Percentiles rank a stretch among this genome's conserved stretches.
Conservation (phyloP, 2,113 vertebrate genomes). For the Lamprotornis superbus region DNA sequence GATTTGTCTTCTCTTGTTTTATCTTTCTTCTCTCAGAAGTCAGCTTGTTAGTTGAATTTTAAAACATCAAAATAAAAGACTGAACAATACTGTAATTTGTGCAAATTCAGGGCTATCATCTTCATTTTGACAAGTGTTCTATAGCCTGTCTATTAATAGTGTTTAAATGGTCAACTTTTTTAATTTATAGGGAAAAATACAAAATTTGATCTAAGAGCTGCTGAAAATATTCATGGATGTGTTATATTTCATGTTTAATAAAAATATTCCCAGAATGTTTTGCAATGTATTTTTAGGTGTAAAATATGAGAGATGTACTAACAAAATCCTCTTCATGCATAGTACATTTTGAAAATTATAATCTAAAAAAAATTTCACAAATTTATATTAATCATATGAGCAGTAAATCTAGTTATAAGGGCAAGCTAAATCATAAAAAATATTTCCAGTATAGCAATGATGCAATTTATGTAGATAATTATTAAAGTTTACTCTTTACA, state of each 20-base stretch:
- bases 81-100: slow-evolving; percentile 3
- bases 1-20: slow-evolving; percentile 60
- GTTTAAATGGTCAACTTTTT: slow-evolving; percentile 43
- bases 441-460: neutral
- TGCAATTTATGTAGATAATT: neutral
- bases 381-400: neutral
- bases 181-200: slow-evolving; percentile 54
- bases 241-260: slow-evolving; percentile 50
- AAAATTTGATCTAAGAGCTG: neutral
- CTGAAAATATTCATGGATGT: slow-evolving; percentile 33
- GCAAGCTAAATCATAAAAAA: neutral
- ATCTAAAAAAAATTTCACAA: neutral
- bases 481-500: neutral
- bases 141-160: neutral
- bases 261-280: slow-evolving; percentile 33
- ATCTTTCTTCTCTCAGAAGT: slow-evolving; percentile 38
- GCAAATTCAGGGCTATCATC: slow-evolving; percentile 2
- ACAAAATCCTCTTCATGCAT: neutral
- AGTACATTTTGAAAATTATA: neutral
- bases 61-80: slow-evolving; percentile 23
- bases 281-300: slow-evolving; percentile 3
- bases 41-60: slow-evolving; percentile 8
- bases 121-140: slow-evolving; percentile 15
- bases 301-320: neutral
- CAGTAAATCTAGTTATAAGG: slow-evolving; percentile 35